Conservation (phyloP, 2,113 vertebrate genomes). For the Scalopus aquaticus region DNA sequence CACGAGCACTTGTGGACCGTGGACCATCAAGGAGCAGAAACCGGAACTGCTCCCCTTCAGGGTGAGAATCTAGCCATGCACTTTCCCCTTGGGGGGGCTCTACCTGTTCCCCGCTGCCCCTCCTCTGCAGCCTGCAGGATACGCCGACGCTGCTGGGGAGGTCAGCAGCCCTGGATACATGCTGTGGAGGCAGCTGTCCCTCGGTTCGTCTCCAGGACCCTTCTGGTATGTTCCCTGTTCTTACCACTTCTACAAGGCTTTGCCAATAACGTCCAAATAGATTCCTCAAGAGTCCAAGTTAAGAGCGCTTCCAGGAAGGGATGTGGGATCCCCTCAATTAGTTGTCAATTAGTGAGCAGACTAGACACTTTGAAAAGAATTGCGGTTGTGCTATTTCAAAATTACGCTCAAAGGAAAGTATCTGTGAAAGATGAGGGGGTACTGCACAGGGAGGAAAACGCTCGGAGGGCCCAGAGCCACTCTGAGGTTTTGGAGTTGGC, state of each 20-base stretch:
- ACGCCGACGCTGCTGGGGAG: background rate
- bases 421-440: background rate
- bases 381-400: constrained; percentile 51
- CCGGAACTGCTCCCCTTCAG: background rate
- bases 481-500: background rate
- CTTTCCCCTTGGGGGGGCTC: background rate
- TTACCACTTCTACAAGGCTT: background rate
- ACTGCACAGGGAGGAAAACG: background rate
- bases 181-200: background rate
- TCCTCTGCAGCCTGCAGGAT: background rate
- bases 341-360: background rate
- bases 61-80: background rate
- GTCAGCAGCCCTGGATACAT: background rate
- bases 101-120: background rate
- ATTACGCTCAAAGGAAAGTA: constrained; percentile 26
- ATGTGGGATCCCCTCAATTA: background rate
- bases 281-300: constrained; percentile 25
- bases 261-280: background rate
- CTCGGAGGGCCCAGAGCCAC: background rate
- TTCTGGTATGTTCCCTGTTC: background rate
- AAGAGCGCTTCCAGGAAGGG: constrained; percentile 7
- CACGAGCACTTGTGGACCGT: background rate
- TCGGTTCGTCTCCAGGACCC: background rate
- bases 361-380: constrained; percentile 26
- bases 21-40: background rate